Base-by-base conservation (phyloP, 2,113 vertebrate species). In the Neotoma lepida region DNA sequence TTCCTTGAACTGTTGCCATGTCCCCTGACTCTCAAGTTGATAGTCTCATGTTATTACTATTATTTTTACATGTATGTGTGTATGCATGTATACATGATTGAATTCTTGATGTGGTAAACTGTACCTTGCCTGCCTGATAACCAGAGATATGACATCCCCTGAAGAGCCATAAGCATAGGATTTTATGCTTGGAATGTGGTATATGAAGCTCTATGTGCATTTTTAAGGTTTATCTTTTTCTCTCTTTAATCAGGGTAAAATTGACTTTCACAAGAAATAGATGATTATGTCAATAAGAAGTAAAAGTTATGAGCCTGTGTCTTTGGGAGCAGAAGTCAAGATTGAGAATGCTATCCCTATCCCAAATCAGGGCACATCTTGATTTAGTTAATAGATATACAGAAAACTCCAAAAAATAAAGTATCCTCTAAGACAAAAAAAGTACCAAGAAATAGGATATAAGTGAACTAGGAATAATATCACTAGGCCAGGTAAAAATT, bases 401-500 rank as follows among this genome's bases (percentile, higher is more conserved):
- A 76, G 63, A 88, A 66, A 87, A 4, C 4, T 22, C 63, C 6
- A 71, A 63, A 76, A 74, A 70, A 90, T 91, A 95, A 71, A 88
- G 24, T 44, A 44, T 87, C 39, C 87, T 95, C 33, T 14, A 91
- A 93, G 61, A 18, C 49, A 86, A 87, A 88, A 84, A 87, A 85
- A 54, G 14, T 56, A 33, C 66, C 63, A 51, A 39, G 56, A 35
- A 56, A 49, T 20, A 56, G n/a, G n/a, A 64, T 89, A 46, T 46
- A 94, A 89, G 95, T 94, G 56, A 90, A 93, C 81, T 85, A 91
- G 30, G 33, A 93, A 89, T 66, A 89, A 93, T 86, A 58, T 93
- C 56, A 81, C 17, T 17, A 46, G 24, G 68, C 70, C 61, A 64
- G 35, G 18, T 8, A 85, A 64, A 76, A 33, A 13, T 87, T 87